Percentiles rank a stretch among this genome's conserved stretches.
phyloP scores from a whole-genome alignment of 2,797 vertebrate genomes.

The Lagocephalus sceleratus region DNA sequence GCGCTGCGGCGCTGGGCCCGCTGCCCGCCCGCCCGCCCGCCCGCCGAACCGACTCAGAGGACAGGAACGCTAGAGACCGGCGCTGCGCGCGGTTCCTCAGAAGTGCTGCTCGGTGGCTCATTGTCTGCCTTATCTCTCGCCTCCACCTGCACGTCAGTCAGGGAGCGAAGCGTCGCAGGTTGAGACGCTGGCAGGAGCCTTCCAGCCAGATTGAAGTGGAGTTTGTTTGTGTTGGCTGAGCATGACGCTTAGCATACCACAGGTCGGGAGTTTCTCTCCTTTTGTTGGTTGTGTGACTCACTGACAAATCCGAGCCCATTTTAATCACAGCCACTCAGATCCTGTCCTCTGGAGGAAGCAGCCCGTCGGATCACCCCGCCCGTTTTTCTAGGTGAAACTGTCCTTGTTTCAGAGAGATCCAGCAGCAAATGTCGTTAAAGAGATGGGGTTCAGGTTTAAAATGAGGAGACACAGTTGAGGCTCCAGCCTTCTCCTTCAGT shows the following conservation, averaged over 20 bases:
- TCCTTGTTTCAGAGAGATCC: no score
- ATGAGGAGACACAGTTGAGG: conserved; percentile 16
- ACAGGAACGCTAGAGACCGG: conserved; percentile 41
- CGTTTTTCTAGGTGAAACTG: no score
- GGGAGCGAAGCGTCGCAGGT: background rate
- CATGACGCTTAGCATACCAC: background rate
- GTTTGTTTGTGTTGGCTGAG: conserved; percentile 5
- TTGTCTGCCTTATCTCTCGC: conserved; percentile 9
- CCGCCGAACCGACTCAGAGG: background rate
- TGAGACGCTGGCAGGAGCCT: background rate
- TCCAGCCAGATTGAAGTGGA: conserved; percentile 1
- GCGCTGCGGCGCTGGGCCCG: no score
- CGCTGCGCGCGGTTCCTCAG: conserved; percentile 12
- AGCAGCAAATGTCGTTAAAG: background rate
- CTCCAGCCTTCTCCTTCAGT: conserved; percentile 13
- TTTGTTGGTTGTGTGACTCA: conserved; percentile 3
- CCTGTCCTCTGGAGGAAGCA: no score
- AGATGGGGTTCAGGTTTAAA: no score
- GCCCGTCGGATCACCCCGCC: no score
- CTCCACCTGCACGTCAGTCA: conserved; percentile 4
- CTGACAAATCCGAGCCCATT: no score
- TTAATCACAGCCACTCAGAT: background rate
- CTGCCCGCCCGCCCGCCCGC: no score
- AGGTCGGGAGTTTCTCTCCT: background rate
- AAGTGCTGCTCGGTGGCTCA: conserved; percentile 5